A percentile compares a stretch with the other conserved stretches of the same genome.
These are phyloP conservation scores for Ptyas mucosa DNA, from an alignment of 2,113 vertebrate species.

Conservation along the genomic window DNA sequence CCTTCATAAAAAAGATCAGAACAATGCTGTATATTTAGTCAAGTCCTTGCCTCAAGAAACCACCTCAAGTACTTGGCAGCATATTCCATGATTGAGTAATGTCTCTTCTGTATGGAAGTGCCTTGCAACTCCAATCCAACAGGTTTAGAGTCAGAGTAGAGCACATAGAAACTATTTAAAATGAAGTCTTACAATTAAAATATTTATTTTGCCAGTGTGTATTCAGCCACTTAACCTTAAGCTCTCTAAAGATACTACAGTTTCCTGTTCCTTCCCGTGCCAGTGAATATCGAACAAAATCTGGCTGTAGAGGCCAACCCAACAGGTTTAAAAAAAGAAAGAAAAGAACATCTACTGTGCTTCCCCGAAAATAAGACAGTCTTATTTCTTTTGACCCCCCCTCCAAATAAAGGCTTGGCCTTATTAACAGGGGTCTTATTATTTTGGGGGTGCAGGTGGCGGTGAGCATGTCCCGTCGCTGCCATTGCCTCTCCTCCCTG, in stretches of 20 bases:
- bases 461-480: too few relatives aligned
- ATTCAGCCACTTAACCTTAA: rapidly evolving
- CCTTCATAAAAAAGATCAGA: conserved; percentile 45
- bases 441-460: too few relatives aligned
- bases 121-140: background rate
- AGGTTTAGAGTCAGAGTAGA: background rate
- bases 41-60: background rate
- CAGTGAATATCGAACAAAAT: background rate
- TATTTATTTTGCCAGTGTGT: background rate
- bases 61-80: conserved; percentile 25
- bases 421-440: too few relatives aligned
- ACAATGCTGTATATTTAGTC: background rate
- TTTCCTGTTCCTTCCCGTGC: background rate
- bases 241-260: background rate
- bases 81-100: conserved; percentile 22
- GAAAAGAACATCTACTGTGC: background rate
- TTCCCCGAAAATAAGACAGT: too few relatives aligned
- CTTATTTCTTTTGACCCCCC: too few relatives aligned
- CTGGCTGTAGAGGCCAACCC: background rate
- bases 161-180: conserved; percentile 9
- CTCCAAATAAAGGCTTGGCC: too few relatives aligned
- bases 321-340: background rate
- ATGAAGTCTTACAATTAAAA: background rate
- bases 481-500: too few relatives aligned
- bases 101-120: background rate